phyloP scores from a whole-genome alignment of 2,888 invertebrate species.

The Apeira syringaria region DNA sequence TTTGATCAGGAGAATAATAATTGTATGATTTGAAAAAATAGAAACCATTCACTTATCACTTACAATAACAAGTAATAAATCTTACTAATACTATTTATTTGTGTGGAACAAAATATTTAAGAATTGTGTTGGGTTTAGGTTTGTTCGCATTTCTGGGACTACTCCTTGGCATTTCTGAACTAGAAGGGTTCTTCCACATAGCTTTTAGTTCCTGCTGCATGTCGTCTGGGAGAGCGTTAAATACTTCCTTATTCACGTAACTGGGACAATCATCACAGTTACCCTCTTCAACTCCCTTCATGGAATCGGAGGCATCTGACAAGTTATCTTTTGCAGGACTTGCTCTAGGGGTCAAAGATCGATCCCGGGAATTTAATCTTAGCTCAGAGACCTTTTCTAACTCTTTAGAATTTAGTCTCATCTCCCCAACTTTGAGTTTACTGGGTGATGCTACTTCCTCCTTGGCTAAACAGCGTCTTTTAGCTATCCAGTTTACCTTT shows the following conservation, averaged over 20 bases:
- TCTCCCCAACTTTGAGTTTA: constrained; percentile 86
- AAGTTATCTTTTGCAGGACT: constrained; percentile 73
- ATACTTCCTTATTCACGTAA: constrained; percentile 87
- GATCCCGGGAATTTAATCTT: constrained; percentile 70
- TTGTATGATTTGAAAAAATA: constrained; percentile 83
- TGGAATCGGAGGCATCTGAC: constrained; percentile 67
- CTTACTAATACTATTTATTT: constrained; percentile 85
- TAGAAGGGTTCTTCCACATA: constrained; percentile 85
- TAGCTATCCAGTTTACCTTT: constrained; percentile 78
- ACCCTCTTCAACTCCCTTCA: constrained; percentile 64
- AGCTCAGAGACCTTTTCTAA: constrained; percentile 81
- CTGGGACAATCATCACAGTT: constrained; percentile 84
- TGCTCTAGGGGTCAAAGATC: constrained; percentile 71
- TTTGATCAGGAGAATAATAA: constrained; percentile 82
- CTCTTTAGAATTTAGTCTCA: constrained; percentile 86
- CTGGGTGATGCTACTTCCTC: constrained; percentile 86
- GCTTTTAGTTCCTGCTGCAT: constrained; percentile 89
- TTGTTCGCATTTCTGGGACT: constrained; percentile 78
- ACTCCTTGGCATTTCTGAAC: constrained; percentile 65
- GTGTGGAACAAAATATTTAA: constrained; percentile 88
- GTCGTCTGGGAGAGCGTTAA: constrained; percentile 87
- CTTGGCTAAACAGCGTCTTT: constrained; percentile 72
- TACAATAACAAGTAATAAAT: constrained; percentile 78
- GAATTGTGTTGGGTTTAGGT: constrained; percentile 85
- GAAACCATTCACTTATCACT: constrained; percentile 83